Base-by-base conservation (phyloP, 35 echinoderm and acorn worm genomes). In the Hemicentrotus pulcherrimus region DNA sequence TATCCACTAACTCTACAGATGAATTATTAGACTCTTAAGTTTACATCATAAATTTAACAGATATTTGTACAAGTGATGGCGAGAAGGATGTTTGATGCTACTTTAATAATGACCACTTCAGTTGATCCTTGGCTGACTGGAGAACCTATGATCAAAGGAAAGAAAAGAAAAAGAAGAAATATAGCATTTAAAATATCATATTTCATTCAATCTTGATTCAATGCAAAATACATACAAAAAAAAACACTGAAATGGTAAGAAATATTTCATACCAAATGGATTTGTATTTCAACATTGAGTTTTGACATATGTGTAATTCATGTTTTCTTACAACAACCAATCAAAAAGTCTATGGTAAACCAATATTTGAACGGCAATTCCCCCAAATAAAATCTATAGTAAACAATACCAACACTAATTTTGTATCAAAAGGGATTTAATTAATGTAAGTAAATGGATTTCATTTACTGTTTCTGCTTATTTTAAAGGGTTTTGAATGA, bases 101-200 rank as follows among this genome's bases (percentile, higher is more conserved):
- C 85, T 95, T 95, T 22, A 95, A 41, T 86, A 95, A 48, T 46
- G 94, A 95, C 94, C 94, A 95, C 78, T 95, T 95, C 46, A 95
- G 94, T 78, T 95, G 94, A 88, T 95, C 94, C 48, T 78, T 86
- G 16, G 94, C 94, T 95, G 94, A 95, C 94, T 95, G 94, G 45
- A 95, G 94, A 46, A 95, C 94, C 94, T 95, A 78, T 9, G 86
- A 33, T 4, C 12, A 95, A 52, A 32, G 32, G 16, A 88, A 46
- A 11, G 46, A 24, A 95, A 2, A 95, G 61, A 55, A 46, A 95
- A 14, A 32, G 9, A 31, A 31, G 9, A 95, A 9, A 90, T 46
- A 30, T 2, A 11, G 32, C 9, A 86, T 22, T 31, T 11, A 33
- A 86, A 85, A 85, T 85, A 85, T 12, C 15, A 11, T 14, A 55